Percentiles rank a stretch among this genome's conserved stretches.
These are phyloP conservation scores for Euphydryas editha DNA, from an alignment of 2,888 invertebrate genomes.

Conservation along the genomic window DNA sequence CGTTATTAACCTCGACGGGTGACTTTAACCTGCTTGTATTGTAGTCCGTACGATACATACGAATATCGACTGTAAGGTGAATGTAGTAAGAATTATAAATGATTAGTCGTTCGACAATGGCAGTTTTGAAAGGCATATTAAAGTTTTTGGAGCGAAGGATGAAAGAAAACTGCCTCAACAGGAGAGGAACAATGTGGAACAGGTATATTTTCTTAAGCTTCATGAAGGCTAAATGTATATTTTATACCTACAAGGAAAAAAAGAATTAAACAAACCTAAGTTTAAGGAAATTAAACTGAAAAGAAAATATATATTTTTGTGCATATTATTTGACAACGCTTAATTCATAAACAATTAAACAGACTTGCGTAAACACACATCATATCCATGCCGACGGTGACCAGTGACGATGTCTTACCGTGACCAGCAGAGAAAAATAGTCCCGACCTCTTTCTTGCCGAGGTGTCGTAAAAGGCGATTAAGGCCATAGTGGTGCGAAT, in stretches of 20 bases:
- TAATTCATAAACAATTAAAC: too few relatives aligned
- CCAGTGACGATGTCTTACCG: too few relatives aligned
- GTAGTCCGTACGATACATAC: not conserved
- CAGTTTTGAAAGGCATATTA: slow-evolving; percentile 15
- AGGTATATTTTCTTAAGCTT: slow-evolving; percentile 13
- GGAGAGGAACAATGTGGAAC: slow-evolving; percentile 23
- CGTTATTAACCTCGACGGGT: slow-evolving; percentile 25
- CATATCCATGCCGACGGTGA: too few relatives aligned
- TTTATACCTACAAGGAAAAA: not conserved
- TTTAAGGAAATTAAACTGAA: too few relatives aligned
- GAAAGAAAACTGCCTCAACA: slow-evolving; percentile 17
- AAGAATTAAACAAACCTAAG: too few relatives aligned
- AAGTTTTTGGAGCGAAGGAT: slow-evolving; percentile 24
- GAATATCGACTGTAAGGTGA: not conserved
- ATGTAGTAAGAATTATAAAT: slow-evolving; percentile 11
- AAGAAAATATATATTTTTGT: too few relatives aligned
- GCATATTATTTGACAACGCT: too few relatives aligned
- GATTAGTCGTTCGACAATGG: not conserved
- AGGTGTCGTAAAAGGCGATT: too few relatives aligned
- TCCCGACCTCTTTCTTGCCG: too few relatives aligned
- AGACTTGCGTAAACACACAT: too few relatives aligned
- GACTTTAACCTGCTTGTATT: slow-evolving; percentile 21
- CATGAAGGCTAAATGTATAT: slow-evolving; percentile 5
- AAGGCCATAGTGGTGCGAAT: too few relatives aligned
- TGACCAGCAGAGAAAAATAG: too few relatives aligned